Conservation (phyloP, 2,113 vertebrate species). For the Elaphurus davidianus region DNA sequence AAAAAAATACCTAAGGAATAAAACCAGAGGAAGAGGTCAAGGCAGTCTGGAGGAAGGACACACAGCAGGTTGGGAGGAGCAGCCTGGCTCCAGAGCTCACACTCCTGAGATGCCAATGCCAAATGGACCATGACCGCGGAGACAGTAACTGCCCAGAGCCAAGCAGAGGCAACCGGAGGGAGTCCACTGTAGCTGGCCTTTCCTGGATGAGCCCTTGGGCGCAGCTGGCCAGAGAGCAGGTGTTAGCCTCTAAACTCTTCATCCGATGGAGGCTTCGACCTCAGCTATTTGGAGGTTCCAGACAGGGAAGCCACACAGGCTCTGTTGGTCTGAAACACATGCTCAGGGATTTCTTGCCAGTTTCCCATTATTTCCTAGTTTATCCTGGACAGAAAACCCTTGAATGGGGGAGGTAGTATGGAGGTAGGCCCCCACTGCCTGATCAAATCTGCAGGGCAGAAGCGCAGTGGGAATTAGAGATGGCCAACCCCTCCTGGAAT, state of each 20-base stretch:
- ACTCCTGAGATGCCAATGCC: not conserved
- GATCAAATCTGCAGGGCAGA: not conserved
- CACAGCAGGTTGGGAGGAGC: not conserved
- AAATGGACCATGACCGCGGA: accelerated
- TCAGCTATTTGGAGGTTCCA: not conserved
- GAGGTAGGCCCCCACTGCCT: not conserved
- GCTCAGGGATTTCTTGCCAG: not conserved
- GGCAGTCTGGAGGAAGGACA: not conserved
- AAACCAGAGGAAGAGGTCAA: not conserved
- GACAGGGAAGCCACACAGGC: not conserved
- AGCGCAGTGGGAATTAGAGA: not conserved
- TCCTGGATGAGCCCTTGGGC: not conserved
- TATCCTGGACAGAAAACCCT: not conserved
- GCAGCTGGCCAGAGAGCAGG: constrained; percentile 22
- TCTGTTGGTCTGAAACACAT: not conserved
- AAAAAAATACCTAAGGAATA: accelerated
- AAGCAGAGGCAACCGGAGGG: not conserved
- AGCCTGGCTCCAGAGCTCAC: not conserved
- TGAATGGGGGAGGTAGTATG: not conserved
- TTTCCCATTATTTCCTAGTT: not conserved
- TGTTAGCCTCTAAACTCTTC: constrained; percentile 56
- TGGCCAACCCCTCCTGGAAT: not conserved
- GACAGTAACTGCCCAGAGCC: not conserved
- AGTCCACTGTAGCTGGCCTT: not conserved
- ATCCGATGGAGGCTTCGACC: not conserved